Evolutionary conservation across 1,140 invertebrate genomes (phyloP), one percentile per base, ranked within the genome.

Genomic region (Sycobia sp.): DNA sequence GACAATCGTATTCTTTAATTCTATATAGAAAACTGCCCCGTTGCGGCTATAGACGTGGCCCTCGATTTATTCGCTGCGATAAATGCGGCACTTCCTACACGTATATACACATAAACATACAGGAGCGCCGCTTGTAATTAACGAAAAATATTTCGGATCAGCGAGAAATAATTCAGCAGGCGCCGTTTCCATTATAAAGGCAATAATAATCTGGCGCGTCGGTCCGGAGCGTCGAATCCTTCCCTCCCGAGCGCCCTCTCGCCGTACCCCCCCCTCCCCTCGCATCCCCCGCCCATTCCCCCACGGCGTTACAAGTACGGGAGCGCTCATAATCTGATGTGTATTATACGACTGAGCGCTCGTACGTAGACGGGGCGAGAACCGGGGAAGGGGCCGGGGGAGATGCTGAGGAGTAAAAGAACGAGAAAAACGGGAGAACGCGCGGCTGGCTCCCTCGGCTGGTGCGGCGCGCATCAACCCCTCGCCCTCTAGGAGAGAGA

Each of bases 171-270:
- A 63, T 59, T 65, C 62, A 59, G 29, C n/a, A 53, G 71, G 72
- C 69, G 73, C 69, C 71, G 66, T 76, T 65, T 78, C 71, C 74
- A 75, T 76, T 77, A 76, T 74, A 75, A 74, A 75, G 73, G 71
- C 73, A 73, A 78, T 77, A 71, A 68, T 57, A 53, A 32, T 11
- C 58, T 59, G 65, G 27, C 44, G 71, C 68, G 67, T 67, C 68
- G 68, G 69, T 67, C 69, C 69, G 63, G n/a, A n/a, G n/a, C n/a
- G n/a, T n/a, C n/a, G n/a, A n/a, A n/a, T n/a, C n/a, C n/a, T n/a
- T n/a, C n/a, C n/a, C n/a, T n/a, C n/a, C n/a, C n/a, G n/a, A n/a
- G n/a, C n/a, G n/a, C n/a, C n/a, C n/a, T n/a, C n/a, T n/a, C n/a
- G n/a, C n/a, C n/a, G n/a, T n/a, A n/a, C n/a, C n/a, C n/a, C n/a